These are phyloP conservation scores for Sesia apiformis DNA, from an alignment of 2,888 invertebrate species.

Conservation along the genomic window DNA sequence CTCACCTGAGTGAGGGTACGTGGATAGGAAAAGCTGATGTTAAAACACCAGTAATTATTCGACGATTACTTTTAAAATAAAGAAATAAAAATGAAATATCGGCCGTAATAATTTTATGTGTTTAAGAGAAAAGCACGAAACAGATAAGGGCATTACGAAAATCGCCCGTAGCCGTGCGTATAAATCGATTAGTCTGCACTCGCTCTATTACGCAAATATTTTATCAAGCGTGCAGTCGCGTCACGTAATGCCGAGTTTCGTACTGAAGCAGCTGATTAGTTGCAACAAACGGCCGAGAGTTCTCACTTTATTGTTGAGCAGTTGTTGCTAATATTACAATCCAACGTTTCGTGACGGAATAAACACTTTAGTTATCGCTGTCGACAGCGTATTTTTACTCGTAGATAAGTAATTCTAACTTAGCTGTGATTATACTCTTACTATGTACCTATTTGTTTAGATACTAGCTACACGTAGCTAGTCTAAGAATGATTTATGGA, in stretches of 20 bases:
- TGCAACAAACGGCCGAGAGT: conserved; percentile 33
- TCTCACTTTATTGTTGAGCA: background rate
- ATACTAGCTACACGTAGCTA: too few relatives aligned
- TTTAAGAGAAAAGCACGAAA: conserved; percentile 28
- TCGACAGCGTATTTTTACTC: too few relatives aligned
- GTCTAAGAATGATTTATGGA: too few relatives aligned
- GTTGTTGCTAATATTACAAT: background rate
- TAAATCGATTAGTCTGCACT: conserved; percentile 62
- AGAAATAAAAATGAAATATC: too few relatives aligned
- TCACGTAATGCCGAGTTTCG: conserved; percentile 58
- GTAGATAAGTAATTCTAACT: too few relatives aligned
- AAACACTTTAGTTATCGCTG: too few relatives aligned
- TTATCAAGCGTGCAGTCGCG: conserved; percentile 56
- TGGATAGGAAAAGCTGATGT: too few relatives aligned
- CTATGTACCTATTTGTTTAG: too few relatives aligned
- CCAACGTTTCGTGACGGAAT: background rate
- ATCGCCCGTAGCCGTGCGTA: conserved; percentile 54
- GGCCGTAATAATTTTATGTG: conserved; percentile 10
- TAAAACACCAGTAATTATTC: too few relatives aligned
- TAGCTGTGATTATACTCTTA: too few relatives aligned
- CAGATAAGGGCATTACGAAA: conserved; percentile 65
- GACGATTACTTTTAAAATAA: too few relatives aligned
- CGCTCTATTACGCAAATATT: conserved; percentile 57
- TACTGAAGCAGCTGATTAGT: conserved; percentile 32
- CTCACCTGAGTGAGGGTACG: too few relatives aligned